Percentiles rank a stretch among this genome's conserved stretches.
Conservation (phyloP, 2,888 invertebrate species). For the Saturnia pavonia region DNA sequence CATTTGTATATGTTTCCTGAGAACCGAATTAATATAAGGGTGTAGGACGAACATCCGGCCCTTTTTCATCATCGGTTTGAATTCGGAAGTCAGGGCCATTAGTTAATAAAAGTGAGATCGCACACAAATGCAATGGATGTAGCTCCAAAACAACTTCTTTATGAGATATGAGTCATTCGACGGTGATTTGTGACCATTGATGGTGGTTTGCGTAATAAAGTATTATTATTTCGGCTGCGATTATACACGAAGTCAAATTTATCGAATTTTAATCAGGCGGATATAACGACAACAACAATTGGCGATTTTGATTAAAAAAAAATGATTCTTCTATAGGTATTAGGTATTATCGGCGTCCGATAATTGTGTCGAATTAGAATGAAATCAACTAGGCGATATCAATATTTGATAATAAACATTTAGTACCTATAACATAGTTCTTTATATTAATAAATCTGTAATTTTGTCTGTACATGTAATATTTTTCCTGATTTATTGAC, state of each 20-base stretch:
- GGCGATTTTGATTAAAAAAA: too few relatives aligned
- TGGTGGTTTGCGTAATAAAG: background rate
- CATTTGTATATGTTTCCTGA: background rate
- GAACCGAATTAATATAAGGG: conserved; percentile 11
- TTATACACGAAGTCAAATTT: background rate
- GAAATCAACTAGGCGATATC: too few relatives aligned
- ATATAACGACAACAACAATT: too few relatives aligned
- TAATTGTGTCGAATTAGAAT: too few relatives aligned
- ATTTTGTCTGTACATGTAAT: too few relatives aligned
- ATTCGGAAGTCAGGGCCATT: conserved; percentile 16
- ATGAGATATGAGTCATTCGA: background rate
- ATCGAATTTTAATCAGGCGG: background rate
- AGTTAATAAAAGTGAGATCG: conserved; percentile 3
- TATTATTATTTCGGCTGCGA: background rate
- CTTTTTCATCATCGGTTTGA: conserved; percentile 15
- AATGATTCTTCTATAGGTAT: too few relatives aligned
- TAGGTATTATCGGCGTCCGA: too few relatives aligned
- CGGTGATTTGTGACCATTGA: background rate
- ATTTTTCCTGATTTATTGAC: too few relatives aligned
- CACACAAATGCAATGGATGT: background rate
- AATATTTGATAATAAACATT: too few relatives aligned
- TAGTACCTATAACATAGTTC: too few relatives aligned
- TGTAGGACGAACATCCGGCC: conserved; percentile 19
- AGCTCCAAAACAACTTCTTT: background rate
- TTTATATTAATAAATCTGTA: too few relatives aligned